Evolutionary conservation across 2,888 invertebrate species (phyloP).

Genomic region (Idaea dimidiata): DNA sequence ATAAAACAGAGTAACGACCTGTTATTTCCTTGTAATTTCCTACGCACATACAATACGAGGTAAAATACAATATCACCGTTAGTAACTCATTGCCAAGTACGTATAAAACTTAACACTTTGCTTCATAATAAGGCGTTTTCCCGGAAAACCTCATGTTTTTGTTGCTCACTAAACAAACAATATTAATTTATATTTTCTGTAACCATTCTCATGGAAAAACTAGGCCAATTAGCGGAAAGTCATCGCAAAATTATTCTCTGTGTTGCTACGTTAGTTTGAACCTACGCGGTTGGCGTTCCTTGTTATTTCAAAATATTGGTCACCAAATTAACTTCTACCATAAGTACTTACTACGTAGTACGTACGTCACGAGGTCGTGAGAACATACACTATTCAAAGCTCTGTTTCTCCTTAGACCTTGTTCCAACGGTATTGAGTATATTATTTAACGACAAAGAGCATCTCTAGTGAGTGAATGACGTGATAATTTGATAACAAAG

Average conservation of each 20-base stretch:
- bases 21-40: not conserved
- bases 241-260: not conserved
- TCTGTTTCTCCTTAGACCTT: slow-evolving; percentile 12
- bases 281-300: slow-evolving; percentile 13
- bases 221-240: slow-evolving; percentile 2
- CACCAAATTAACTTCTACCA: slow-evolving; percentile 15
- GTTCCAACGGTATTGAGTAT: slow-evolving; percentile 1
- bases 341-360: slow-evolving; percentile 16
- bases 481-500: slow-evolving; percentile 68
- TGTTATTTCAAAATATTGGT: slow-evolving; percentile 27
- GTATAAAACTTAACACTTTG: not conserved
- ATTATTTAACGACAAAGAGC: slow-evolving; percentile 14
- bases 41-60: not conserved
- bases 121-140: not conserved
- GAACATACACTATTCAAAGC: slow-evolving; percentile 28
- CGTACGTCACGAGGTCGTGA: slow-evolving; percentile 34
- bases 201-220: not conserved
- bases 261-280: not conserved
- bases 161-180: not conserved
- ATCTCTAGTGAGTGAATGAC: slow-evolving; percentile 26
- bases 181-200: not conserved
- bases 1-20: not conserved
- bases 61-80: not conserved
- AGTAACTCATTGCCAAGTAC: not conserved
- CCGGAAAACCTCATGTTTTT: not conserved